A percentile compares a stretch with the other conserved stretches of the same genome.
Evolutionary conservation across 1,140 invertebrate genomes (phyloP).

Genomic region (Drosophila triauraria): DNA sequence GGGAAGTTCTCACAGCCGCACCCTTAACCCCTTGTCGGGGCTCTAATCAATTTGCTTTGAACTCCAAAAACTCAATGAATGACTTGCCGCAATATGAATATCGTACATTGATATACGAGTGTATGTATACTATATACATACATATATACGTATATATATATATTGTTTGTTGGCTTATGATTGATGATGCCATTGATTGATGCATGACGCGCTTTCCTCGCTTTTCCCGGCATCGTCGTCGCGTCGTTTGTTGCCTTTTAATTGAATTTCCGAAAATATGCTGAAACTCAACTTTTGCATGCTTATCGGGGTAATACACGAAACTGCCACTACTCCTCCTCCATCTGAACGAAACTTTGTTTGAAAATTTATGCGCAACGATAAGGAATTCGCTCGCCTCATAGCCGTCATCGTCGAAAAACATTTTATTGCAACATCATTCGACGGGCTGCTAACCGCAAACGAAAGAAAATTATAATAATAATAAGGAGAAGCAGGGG

Average conservation of each 20-base stretch:
- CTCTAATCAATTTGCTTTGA: conserved; percentile 55
- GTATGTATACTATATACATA: background rate
- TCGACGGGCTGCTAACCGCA: conserved; percentile 38
- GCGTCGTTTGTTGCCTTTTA: conserved; percentile 68
- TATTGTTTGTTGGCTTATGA: conserved; percentile 68
- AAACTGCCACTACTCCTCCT: background rate
- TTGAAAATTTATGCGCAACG: conserved; percentile 68
- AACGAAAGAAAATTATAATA: conserved; percentile 15
- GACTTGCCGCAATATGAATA: conserved; percentile 60
- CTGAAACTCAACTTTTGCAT: conserved; percentile 67
- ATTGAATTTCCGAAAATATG: conserved; percentile 71
- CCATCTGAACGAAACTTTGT: conserved; percentile 16
- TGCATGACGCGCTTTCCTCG: conserved; percentile 68
- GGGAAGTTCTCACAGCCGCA: conserved; percentile 17
- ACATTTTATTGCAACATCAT: conserved; percentile 80
- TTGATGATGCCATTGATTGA: conserved; percentile 81
- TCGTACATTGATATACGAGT: conserved; percentile 19
- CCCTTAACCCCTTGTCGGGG: conserved; percentile 30
- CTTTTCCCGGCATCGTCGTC: conserved; percentile 35
- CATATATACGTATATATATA: conserved; percentile 23
- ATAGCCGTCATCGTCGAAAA: conserved; percentile 70
- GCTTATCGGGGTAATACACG: conserved; percentile 68
- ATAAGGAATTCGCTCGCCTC: conserved; percentile 63
- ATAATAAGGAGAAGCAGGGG: background rate
- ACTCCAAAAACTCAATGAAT: conserved; percentile 49